These are phyloP conservation scores for Scleropages formosus DNA, from an alignment of 2,797 vertebrate species.

Conservation along the genomic window DNA sequence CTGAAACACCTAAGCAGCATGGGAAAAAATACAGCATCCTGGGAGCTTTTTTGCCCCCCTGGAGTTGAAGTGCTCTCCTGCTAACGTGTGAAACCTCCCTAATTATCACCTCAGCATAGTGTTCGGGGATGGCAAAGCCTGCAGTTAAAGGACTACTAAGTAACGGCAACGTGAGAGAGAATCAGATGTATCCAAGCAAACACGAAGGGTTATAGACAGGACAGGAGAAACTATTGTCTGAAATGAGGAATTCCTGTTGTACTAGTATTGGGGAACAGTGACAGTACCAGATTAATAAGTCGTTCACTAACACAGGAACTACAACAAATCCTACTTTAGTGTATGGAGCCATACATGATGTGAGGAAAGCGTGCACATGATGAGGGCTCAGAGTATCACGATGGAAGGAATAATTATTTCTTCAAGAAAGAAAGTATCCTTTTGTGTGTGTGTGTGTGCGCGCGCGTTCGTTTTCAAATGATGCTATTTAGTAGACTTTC, in stretches of 20 bases:
- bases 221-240: slow-evolving; percentile 4
- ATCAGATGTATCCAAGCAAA: not conserved
- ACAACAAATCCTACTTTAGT: slow-evolving; percentile 8
- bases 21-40: not conserved
- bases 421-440: not conserved
- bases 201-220: not conserved
- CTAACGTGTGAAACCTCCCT: too few relatives aligned
- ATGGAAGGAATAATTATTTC: not conserved
- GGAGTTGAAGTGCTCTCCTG: not conserved
- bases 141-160: not conserved
- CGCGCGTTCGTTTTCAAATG: not conserved
- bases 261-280: slow-evolving; percentile 17
- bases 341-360: not conserved
- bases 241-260: slow-evolving; percentile 18
- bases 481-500: too few relatives aligned
- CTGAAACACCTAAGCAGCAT: not conserved
- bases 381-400: not conserved
- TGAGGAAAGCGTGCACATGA: not conserved
- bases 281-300: slow-evolving; percentile 9
- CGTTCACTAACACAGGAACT: slow-evolving; percentile 1
- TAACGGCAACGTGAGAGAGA: not conserved
- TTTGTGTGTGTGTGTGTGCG: slow-evolving; percentile 15
- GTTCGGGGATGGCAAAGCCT: too few relatives aligned
- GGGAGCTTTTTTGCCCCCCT: not conserved
- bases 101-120: too few relatives aligned